These are phyloP conservation scores for Phoebastria nigripes DNA, from an alignment of 2,797 vertebrate species.

Conservation along the genomic window DNA sequence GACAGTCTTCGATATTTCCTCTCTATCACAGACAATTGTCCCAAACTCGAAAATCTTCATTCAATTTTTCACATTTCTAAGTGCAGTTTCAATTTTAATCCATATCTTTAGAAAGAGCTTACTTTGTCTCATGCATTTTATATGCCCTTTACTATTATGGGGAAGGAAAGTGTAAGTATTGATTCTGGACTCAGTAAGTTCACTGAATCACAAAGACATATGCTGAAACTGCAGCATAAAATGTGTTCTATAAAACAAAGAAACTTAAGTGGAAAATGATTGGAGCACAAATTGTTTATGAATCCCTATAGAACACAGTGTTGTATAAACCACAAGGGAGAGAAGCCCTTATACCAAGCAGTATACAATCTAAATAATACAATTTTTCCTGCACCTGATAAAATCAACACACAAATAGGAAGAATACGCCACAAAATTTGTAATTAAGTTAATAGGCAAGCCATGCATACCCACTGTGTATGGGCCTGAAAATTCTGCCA, in stretches of 20 bases:
- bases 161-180: slow-evolving; percentile 10
- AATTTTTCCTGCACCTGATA: not conserved
- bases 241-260: slow-evolving; percentile 11
- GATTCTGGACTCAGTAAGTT: slow-evolving; percentile 11
- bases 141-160: not conserved
- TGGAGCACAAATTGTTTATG: slow-evolving; percentile 26
- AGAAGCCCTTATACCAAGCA: not conserved
- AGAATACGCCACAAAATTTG: not conserved
- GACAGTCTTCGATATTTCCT: not conserved
- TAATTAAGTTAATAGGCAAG: not conserved
- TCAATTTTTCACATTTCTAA: not conserved
- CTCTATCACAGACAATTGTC: not conserved
- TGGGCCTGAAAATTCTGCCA: not conserved
- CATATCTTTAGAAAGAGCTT: slow-evolving; percentile 1
- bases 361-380: not conserved
- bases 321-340: not conserved
- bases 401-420: not conserved
- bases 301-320: not conserved
- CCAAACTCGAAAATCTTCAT: not conserved
- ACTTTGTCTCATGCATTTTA: slow-evolving; percentile 34
- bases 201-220: slow-evolving; percentile 11
- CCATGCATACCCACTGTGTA: not conserved
- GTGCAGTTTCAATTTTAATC: slow-evolving; percentile 74
- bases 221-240: slow-evolving; percentile 30
- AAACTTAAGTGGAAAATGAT: slow-evolving; percentile 5